A percentile compares a stretch with the other conserved stretches of the same genome.
These are phyloP conservation scores for Brenthis hecate DNA, from an alignment of 2,888 invertebrate species.

Conservation along the genomic window DNA sequence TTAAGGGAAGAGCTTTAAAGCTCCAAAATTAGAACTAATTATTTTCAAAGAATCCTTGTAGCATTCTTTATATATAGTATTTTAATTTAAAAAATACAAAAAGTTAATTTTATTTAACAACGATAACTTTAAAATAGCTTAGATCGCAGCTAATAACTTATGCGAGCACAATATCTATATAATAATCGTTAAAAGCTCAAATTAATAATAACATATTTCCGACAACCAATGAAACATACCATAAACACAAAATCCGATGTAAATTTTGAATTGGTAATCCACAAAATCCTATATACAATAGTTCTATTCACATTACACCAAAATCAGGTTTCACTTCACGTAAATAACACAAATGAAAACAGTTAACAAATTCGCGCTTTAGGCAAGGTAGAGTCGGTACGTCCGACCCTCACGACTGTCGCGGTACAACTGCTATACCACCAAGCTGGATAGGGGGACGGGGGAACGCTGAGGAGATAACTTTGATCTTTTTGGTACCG, in stretches of 20 bases:
- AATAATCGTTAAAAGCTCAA: slow-evolving; percentile 11
- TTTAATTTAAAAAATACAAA: background rate
- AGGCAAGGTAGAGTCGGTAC: slow-evolving; percentile 48
- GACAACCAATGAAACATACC: slow-evolving; percentile 38
- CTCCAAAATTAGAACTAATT: no score
- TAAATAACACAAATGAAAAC: slow-evolving; percentile 71
- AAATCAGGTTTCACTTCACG: slow-evolving; percentile 73
- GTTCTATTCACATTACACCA: slow-evolving; percentile 63
- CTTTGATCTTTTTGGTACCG: slow-evolving; percentile 80
- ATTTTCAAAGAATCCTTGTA: no score
- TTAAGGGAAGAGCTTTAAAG: no score
- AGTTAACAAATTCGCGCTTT: slow-evolving; percentile 65
- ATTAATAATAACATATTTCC: slow-evolving; percentile 18
- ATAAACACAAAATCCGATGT: slow-evolving; percentile 41
- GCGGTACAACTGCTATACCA: slow-evolving; percentile 63
- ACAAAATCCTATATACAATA: slow-evolving; percentile 42
- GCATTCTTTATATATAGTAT: no score
- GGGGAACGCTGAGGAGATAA: slow-evolving; percentile 71
- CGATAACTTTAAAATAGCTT: background rate
- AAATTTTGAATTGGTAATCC: slow-evolving; percentile 41
- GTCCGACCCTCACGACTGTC: slow-evolving; percentile 59
- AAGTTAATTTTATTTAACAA: background rate
- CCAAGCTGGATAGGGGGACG: slow-evolving; percentile 54
- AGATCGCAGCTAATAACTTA: background rate
- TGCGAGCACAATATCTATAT: background rate